Percentiles rank a stretch among this genome's conserved stretches.
These are phyloP conservation scores for Enteromius mattozi DNA, from an alignment of 2,797 vertebrate species.

Conservation along the genomic window DNA sequence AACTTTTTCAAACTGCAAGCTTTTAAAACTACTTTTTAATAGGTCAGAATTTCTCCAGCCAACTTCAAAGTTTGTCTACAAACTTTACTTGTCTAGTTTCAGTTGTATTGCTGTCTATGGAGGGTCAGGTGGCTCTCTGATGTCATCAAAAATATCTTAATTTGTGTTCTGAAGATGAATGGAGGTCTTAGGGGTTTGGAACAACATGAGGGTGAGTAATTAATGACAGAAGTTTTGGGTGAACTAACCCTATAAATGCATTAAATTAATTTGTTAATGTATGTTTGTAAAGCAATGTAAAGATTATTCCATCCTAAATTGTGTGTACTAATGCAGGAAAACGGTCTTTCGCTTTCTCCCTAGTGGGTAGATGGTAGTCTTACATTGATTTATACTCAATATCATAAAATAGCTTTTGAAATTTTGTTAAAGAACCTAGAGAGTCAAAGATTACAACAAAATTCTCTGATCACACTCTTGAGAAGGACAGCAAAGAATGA, in stretches of 20 bases:
- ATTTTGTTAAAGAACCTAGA: background rate
- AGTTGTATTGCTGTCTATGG: too few relatives aligned
- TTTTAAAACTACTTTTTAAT: too few relatives aligned
- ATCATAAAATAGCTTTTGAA: background rate
- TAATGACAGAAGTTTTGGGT: too few relatives aligned
- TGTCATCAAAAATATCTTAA: too few relatives aligned
- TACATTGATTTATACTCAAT: background rate
- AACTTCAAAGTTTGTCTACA: too few relatives aligned
- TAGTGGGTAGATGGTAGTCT: background rate
- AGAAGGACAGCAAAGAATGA: background rate
- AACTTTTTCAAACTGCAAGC: too few relatives aligned
- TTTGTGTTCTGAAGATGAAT: too few relatives aligned
- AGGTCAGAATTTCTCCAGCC: too few relatives aligned
- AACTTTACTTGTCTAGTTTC: too few relatives aligned
- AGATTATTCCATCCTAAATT: background rate
- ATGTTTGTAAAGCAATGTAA: background rate
- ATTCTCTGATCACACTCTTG: background rate
- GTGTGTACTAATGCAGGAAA: background rate
- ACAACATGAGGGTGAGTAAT: too few relatives aligned
- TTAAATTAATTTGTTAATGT: background rate
- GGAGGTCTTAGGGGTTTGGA: too few relatives aligned
- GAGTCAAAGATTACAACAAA: background rate
- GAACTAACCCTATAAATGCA: background rate
- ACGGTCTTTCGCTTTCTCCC: background rate
- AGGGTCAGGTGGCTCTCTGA: too few relatives aligned